Conservation (phyloP, 2,797 vertebrate genomes). For the Parauchenoglanis ngamensis region DNA sequence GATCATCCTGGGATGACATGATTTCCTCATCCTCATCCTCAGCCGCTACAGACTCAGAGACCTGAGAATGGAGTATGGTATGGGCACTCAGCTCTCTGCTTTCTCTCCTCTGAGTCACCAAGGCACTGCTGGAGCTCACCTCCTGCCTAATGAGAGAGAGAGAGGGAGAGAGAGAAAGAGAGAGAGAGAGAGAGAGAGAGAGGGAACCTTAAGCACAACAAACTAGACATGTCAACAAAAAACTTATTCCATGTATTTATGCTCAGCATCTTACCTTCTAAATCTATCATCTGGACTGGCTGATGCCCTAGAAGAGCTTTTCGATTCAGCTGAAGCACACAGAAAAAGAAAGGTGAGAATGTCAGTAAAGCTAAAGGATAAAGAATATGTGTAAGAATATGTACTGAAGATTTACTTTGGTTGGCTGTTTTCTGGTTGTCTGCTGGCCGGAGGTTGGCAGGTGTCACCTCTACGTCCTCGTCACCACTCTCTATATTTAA, state of each 20-base stretch:
- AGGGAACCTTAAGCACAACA: not conserved
- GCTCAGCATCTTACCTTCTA: constrained; percentile 61
- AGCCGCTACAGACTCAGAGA: constrained; percentile 55
- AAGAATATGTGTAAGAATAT: not conserved
- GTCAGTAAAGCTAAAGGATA: not conserved
- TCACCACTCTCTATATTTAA: constrained; percentile 62
- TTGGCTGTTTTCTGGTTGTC: constrained; percentile 58
- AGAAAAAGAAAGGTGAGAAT: not conserved
- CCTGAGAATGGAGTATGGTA: constrained; percentile 70
- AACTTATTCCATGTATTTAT: not conserved
- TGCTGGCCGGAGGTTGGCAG: constrained; percentile 30
- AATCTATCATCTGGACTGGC: constrained; percentile 59
- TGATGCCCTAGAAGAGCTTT: constrained; percentile 49
- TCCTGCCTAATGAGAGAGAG: constrained; percentile 63
- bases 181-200: not conserved
- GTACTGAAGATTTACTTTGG: constrained; percentile 34
- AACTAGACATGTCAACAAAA: not conserved
- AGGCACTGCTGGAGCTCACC: constrained; percentile 74
- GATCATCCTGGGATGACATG: constrained; percentile 87
- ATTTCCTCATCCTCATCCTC: constrained; percentile 68
- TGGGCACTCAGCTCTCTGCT: constrained; percentile 65
- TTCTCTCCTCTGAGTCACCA: constrained; percentile 57
- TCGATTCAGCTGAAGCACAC: constrained; percentile 59
- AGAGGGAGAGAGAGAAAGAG: not conserved
- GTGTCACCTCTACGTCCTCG: constrained; percentile 47